A percentile compares a stretch with the other conserved stretches of the same genome.
These are phyloP conservation scores for Silurus asotus DNA, from an alignment of 2,113 vertebrate species.

Conservation along the genomic window DNA sequence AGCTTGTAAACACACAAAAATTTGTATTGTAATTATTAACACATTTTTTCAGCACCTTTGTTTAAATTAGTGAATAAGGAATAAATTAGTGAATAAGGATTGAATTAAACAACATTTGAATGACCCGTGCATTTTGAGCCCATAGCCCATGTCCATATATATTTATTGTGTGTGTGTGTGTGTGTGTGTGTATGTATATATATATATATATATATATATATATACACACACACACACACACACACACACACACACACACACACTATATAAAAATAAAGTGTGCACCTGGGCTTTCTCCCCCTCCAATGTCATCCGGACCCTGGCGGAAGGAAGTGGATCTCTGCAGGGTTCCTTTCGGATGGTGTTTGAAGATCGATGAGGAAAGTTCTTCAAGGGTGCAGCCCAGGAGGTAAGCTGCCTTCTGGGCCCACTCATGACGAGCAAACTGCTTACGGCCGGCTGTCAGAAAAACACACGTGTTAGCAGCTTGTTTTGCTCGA, in stretches of 20 bases:
- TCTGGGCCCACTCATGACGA: slow-evolving; percentile 96
- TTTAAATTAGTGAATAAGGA: neutral
- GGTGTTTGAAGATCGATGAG: slow-evolving; percentile 92
- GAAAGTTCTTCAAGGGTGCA: slow-evolving; percentile 92
- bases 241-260: neutral
- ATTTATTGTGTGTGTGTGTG: neutral
- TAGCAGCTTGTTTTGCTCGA: neutral
- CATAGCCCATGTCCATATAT: neutral
- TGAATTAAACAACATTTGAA: neutral
- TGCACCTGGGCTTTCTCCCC: slow-evolving; percentile 76
- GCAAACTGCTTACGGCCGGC: slow-evolving; percentile 91
- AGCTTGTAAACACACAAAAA: neutral
- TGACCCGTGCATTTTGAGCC: neutral
- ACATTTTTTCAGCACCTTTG: neutral
- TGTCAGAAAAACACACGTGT: slow-evolving; percentile 50
- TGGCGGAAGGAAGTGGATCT: slow-evolving; percentile 91
- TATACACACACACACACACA: no score
- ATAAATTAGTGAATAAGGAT: neutral
- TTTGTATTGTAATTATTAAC: neutral
- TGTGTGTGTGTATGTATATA: no score
- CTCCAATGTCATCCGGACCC: slow-evolving; percentile 76
- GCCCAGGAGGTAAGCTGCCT: slow-evolving; percentile 90
- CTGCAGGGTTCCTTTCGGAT: slow-evolving; percentile 83
- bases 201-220: no score
- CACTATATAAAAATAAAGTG: neutral